Base-by-base conservation (phyloP, 2,113 vertebrate species). In the Gnathonemus longibarbis region DNA sequence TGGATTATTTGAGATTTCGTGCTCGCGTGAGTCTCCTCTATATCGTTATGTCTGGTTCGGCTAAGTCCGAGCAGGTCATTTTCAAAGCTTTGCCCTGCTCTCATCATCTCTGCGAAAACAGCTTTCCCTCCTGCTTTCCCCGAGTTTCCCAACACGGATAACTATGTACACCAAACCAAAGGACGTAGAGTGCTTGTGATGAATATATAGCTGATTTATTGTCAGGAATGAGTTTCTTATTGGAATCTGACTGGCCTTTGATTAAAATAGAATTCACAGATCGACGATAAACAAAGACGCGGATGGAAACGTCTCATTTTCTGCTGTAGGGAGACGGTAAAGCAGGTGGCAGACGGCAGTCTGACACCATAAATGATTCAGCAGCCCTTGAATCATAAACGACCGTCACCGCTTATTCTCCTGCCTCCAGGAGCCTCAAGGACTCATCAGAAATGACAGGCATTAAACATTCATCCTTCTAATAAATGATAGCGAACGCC, bases 391-490 rank as follows among this genome's bases (percentile, higher is more conserved):
- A 80, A 80, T 80, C 35, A 42, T 80, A 89, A 70, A 35, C 21
- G 48, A 39, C 35, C 1, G 35, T 52, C 5, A 6, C 27, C 35
- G 31, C 74, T 42, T 80, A 80, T 39, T 39, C 74, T 80, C 31
- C 13, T 42, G 31, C 31, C 17, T 3, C 31, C n/a, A 39, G 49
- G 11, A 87, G 17, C 48, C 19, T 58, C 48, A 27, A 56, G 27
- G 27, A 39, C 50, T 87, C 49, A 50, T 53, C 27, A 53, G 86
- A 39, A 53, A 56, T 87, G 48, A 87, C 83, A 46, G 21, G 17
- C 83, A 87, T 87, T 56, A 87, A 87, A 87, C 48, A 35, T 87
- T 87, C 10, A 87, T 80, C 35, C 31, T 39, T 80, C 31, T 80
- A 80, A 53, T 87, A 87, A 87, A 53, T 19, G 86, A 53, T n/a